Base-by-base conservation (phyloP, 2,797 vertebrate genomes). In the Premnoplex brunnescens region DNA sequence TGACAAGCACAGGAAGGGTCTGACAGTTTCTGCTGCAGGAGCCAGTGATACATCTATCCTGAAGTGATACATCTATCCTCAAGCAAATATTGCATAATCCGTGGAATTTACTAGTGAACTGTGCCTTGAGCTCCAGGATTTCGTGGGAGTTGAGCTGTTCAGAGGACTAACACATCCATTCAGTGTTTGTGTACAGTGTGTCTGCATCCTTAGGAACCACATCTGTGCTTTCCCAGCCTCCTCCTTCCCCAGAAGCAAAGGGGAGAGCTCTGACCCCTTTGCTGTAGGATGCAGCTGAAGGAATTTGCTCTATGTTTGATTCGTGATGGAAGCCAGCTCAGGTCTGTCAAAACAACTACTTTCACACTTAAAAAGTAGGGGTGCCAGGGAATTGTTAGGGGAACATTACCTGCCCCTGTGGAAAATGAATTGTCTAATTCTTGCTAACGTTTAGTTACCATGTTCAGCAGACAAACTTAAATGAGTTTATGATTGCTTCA, bases 131-230 rank as follows among this genome's bases (percentile, higher is more conserved):
- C 37, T 46, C 37, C 23, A 30, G 39, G 18, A 39, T 76, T 48
- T 62, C 9, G 7, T 0, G 0, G 10, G 32, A 68, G 13, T 54
- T 22, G 67, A 59, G 37, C 23, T 51, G 10, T 37, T 82, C 15
- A 2, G n/a, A 20, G n/a, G 9, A 39, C 46, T 36, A 13, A 17
- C 8, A 2, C 2, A 17, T 22, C 24, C 22, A 6, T 8, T 3
- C 1, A 16, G 0, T 19, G 24, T 34, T 24, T 49, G 23, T 20
- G 9, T 32, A 9, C 8, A 5, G 32, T 14, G 10, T 5, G 4
- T 24, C 27, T 52, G 30, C 52, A 44, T 28, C 14, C 3, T 54
- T 2, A 44, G 83, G 52, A 77, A 2, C 7, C 10, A 11, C 6
- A 4, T 5, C 69, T 14, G 14, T 68, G 4, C 34, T 64, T 86